Conservation (phyloP, 2,797 vertebrate species). For the Pogoniulus pusillus region DNA sequence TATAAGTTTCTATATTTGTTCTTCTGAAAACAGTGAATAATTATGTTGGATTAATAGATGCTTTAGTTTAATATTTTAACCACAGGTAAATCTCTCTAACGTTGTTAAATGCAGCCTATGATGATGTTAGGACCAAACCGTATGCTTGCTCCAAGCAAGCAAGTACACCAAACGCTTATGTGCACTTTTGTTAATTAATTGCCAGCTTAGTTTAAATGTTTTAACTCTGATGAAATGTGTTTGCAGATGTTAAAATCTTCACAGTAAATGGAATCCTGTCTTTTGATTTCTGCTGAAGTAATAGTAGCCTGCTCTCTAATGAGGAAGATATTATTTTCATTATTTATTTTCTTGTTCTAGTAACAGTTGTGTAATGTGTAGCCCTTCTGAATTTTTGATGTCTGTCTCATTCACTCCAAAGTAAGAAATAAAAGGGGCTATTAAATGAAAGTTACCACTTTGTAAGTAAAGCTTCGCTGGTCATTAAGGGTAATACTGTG, state of each 20-base stretch:
- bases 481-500: not conserved
- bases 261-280: not conserved
- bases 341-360: not conserved
- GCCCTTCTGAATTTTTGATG: not conserved
- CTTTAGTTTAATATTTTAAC: conserved; percentile 28
- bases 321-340: not conserved
- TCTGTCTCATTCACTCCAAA: not conserved
- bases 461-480: not conserved
- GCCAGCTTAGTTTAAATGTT: not conserved
- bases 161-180: not conserved
- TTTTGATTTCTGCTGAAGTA: not conserved
- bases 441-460: not conserved
- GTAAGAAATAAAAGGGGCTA: not conserved
- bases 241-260: not conserved
- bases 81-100: not conserved
- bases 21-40: not conserved
- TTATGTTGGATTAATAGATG: conserved; percentile 1
- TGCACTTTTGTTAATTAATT: not conserved
- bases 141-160: not conserved
- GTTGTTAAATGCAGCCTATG: not conserved
- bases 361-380: not conserved
- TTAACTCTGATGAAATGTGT: not conserved
- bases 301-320: not conserved
- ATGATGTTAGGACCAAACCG: not conserved
- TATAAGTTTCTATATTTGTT: not conserved